Conservation (phyloP, 2,888 invertebrate species). For the Cybosia mesomella region DNA sequence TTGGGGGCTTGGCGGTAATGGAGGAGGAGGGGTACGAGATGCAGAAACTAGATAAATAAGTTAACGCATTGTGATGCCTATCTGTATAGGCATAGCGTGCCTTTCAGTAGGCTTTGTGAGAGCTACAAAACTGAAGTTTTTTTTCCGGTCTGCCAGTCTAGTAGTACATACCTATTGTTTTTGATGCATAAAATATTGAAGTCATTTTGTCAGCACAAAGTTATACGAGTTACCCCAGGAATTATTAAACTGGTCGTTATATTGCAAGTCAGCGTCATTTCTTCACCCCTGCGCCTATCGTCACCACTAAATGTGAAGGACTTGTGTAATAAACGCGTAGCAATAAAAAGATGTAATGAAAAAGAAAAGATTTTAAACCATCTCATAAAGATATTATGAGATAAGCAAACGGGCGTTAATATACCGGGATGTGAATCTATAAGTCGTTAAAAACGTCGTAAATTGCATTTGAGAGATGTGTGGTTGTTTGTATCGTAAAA, state of each 20-base stretch:
- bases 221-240: conserved; percentile 38
- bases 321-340: conserved; percentile 61
- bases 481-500: conserved; percentile 28
- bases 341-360: conserved; percentile 65
- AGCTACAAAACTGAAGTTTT: no score
- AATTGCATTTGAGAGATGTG: conserved; percentile 53
- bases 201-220: conserved; percentile 25
- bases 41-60: no score
- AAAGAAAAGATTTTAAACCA: conserved; percentile 68
- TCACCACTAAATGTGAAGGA: conserved; percentile 51
- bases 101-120: no score
- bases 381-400: conserved; percentile 66
- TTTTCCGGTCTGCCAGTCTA: no score
- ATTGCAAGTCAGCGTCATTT: conserved; percentile 52
- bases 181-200: conserved; percentile 16
- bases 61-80: no score
- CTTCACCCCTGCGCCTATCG: conserved; percentile 45
- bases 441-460: conserved; percentile 67
- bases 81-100: no score
- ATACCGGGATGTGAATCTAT: conserved; percentile 65
- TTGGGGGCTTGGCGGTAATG: no score
- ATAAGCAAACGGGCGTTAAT: conserved; percentile 65
- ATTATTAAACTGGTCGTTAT: conserved; percentile 49
- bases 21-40: no score
- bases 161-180: conserved; percentile 4